Evolutionary conservation across 2,113 vertebrate species (phyloP).

Genomic region (Clarias macrocephalus): DNA sequence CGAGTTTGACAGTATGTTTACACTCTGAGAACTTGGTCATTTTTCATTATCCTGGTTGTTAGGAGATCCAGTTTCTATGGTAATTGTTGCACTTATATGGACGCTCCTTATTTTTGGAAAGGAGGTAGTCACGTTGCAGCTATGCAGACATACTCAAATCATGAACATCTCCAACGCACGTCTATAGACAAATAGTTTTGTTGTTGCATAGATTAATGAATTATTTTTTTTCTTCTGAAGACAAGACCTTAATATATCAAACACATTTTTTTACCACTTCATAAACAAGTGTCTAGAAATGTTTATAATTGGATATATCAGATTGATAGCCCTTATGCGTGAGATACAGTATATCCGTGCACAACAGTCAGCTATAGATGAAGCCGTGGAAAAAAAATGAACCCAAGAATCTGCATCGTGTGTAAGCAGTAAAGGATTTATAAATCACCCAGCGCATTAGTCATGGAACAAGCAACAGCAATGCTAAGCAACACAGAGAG

Average conservation of each 20-base stretch:
- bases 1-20: slow-evolving; percentile 54
- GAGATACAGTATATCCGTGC: background rate
- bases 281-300: background rate
- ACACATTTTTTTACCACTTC: background rate
- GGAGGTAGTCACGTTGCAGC: slow-evolving; percentile 21
- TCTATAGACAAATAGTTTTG: background rate
- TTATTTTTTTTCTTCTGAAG: background rate
- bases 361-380: background rate
- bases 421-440: background rate
- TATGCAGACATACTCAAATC: slow-evolving; percentile 40
- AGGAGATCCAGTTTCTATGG: slow-evolving; percentile 56
- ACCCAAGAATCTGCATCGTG: background rate
- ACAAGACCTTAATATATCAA: background rate
- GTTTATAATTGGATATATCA: background rate
- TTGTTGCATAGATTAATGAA: background rate
- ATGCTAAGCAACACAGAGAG: background rate
- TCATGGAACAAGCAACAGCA: slow-evolving; percentile 21
- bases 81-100: slow-evolving; percentile 49
- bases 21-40: slow-evolving; percentile 44
- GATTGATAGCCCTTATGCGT: background rate
- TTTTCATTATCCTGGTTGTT: slow-evolving; percentile 51
- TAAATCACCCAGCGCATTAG: slow-evolving; percentile 2
- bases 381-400: background rate
- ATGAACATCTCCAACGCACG: slow-evolving; percentile 22
- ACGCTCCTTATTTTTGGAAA: slow-evolving; percentile 33